Base-by-base conservation (phyloP, 2,888 invertebrate species). In the Azorinus chamasolen region DNA sequence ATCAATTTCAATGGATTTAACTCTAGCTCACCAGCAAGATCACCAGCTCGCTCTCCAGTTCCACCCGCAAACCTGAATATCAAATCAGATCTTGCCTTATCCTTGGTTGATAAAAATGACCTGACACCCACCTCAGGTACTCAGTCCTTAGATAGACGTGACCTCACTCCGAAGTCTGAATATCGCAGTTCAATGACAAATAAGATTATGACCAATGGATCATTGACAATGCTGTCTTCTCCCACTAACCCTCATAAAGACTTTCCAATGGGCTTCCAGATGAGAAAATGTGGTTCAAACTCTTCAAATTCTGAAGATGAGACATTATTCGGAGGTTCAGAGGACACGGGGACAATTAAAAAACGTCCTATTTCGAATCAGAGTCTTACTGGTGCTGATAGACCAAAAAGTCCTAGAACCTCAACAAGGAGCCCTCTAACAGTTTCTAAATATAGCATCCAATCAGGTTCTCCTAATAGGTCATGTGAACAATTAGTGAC, bases 121-220 rank as follows among this genome's bases (percentile, higher is more conserved):
- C 32, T 32, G 32, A 32, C 32, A 32, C 32, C 32, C 10, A 32
- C 32, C 4, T 32, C 32, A 32, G 71, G 69, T 22, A 78, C 78
- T 16, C 59, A 64, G 68, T 83, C 85, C n/a, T 63, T 85, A 16
- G 86, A 86, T 16, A 70, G 84, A 12, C 83, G 84, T 50, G 87
- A 78, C 41, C 14, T 57, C 22, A 16, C 39, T 14, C 46, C 84
- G 32, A 85, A 85, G 62, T 74, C 82, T 1, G 83, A 88, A 71
- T 83, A 81, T 45, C 79, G 88, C 32, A 84, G 86, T 70, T 90
- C 89, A 6, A 87, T 90, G 84, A 89, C 87, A n/a, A 91, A 91
- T 27, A 91, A 91, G 84, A 92, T 92, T 55, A 92, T 92, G 86
- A 92, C 92, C 1, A 92, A 92, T 68, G 92, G 92, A 2, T 92